A percentile compares a stretch with the other conserved stretches of the same genome.
Evolutionary conservation across 2,888 invertebrate species (phyloP).

Genomic region (Dioctria rufipes): DNA sequence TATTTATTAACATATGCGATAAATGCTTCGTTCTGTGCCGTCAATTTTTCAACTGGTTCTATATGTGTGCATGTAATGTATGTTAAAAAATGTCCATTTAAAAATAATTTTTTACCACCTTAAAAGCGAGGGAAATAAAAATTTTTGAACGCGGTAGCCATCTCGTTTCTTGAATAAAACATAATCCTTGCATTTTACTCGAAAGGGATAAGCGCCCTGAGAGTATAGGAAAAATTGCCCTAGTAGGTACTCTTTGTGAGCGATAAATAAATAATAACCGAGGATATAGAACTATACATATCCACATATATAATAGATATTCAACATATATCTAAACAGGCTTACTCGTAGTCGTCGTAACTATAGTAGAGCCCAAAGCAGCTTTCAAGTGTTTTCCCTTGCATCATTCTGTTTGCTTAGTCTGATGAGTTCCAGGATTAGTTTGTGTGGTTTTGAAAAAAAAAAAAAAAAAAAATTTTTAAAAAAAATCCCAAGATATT

Average conservation of each 20-base stretch:
- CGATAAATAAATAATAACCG: conserved; percentile 47
- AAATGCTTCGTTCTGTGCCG: conserved; percentile 36
- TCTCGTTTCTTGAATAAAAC: conserved; percentile 32
- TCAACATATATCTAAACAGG: no score
- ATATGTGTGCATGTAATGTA: no score
- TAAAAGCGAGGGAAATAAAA: conserved; percentile 21
- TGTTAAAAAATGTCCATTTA: conserved; percentile 27
- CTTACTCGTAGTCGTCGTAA: no score
- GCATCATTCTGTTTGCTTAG: conserved; percentile 56
- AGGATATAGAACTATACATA: neutral
- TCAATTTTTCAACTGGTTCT: neutral
- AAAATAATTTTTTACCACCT: conserved; percentile 35
- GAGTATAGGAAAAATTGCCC: conserved; percentile 14
- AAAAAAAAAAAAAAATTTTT: neutral
- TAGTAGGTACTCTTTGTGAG: conserved; percentile 13
- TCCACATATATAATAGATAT: no score
- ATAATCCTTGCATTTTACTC: conserved; percentile 33
- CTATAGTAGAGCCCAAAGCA: conserved; percentile 1
- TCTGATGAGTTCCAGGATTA: conserved; percentile 56
- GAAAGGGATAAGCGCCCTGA: conserved; percentile 30
- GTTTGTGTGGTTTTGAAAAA: conserved; percentile 36
- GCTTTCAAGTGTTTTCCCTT: conserved; percentile 52
- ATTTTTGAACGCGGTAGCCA: conserved; percentile 13
- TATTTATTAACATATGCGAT: conserved; percentile 16
- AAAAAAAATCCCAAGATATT: neutral